A percentile compares a stretch with the other conserved stretches of the same genome.
Evolutionary conservation across 2,113 vertebrate species (phyloP).

Genomic region (Caloenas nicobarica): DNA sequence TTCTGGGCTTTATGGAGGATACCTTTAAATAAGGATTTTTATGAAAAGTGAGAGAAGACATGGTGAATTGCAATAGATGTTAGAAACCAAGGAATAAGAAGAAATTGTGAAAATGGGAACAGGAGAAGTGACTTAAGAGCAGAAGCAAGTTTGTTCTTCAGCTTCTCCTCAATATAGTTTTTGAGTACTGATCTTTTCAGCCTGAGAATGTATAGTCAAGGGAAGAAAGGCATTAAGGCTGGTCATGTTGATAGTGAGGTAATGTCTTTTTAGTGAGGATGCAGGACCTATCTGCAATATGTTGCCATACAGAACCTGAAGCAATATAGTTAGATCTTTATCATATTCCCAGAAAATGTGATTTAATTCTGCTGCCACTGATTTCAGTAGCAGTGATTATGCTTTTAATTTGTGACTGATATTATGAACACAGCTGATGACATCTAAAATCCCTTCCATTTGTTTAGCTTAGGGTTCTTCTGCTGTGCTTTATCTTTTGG

Average conservation of each 20-base stretch:
- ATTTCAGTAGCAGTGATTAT: neutral
- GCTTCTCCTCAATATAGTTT: neutral
- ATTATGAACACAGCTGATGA: neutral
- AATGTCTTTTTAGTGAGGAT: neutral
- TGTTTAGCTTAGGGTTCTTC: neutral
- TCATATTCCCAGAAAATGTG: neutral
- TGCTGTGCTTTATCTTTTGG: neutral
- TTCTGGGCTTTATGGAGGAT: neutral
- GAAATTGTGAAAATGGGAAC: neutral
- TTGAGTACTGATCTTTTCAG: neutral
- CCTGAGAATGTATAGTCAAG: neutral
- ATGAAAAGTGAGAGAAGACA: neutral
- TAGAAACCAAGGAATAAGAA: neutral
- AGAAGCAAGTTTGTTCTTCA: neutral
- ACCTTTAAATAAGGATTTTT: neutral
- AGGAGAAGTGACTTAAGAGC: neutral
- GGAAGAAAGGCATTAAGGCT: neutral
- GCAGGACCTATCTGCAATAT: neutral
- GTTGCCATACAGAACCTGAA: neutral
- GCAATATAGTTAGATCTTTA: neutral
- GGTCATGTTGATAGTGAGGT: neutral
- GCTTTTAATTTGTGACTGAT: neutral
- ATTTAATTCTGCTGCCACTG: neutral
- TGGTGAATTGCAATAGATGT: neutral
- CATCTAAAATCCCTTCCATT: neutral